Conservation (phyloP, 2,888 invertebrate genomes). For the Phalangium opilio region DNA sequence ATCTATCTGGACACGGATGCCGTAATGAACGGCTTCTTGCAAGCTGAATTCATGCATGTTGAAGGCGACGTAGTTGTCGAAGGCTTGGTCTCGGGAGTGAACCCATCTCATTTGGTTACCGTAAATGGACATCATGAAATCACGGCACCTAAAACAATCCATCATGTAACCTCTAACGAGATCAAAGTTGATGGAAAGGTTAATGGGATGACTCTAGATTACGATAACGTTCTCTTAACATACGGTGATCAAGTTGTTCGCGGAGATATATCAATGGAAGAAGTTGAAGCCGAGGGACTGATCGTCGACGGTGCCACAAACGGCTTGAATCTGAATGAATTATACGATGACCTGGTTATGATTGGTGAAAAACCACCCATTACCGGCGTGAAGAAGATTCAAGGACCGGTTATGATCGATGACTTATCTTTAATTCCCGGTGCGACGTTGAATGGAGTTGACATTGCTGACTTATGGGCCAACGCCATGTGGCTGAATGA, state of each 20-base stretch:
- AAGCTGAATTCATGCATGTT: slow-evolving; percentile 6
- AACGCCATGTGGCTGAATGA: slow-evolving; percentile 14
- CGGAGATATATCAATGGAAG: slow-evolving; percentile 5
- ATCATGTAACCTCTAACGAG: slow-evolving; percentile 3
- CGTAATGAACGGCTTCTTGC: slow-evolving; percentile 6
- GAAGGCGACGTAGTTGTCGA: slow-evolving; percentile 6
- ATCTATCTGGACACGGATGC: slow-evolving; percentile 12
- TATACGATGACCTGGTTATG: slow-evolving; percentile 10
- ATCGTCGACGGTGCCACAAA: slow-evolving; percentile 7
- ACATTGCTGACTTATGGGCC: slow-evolving; percentile 14
- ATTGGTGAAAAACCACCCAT: slow-evolving; percentile 8
- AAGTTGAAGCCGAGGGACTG: slow-evolving; percentile 5
- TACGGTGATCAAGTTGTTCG: slow-evolving; percentile 12
- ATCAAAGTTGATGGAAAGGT: slow-evolving; percentile 9
- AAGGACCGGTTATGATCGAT: slow-evolving; percentile 6
- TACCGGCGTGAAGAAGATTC: slow-evolving; percentile 10
- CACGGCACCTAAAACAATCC: slow-evolving; percentile 11
- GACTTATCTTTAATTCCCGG: slow-evolving; percentile 7
- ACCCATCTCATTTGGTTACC: slow-evolving; percentile 11
- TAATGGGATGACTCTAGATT: slow-evolving; percentile 12
- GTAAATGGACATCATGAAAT: slow-evolving; percentile 13
- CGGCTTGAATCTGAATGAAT: slow-evolving; percentile 8
- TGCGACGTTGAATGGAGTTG: slow-evolving; percentile 10
- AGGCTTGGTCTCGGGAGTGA: slow-evolving; percentile 11
- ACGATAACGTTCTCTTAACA: slow-evolving; percentile 8